A percentile compares a stretch with the other conserved stretches of the same genome.
These are phyloP conservation scores for Pseudomyrmex pallidus DNA, from an alignment of 1,140 invertebrate species.

Conservation along the genomic window DNA sequence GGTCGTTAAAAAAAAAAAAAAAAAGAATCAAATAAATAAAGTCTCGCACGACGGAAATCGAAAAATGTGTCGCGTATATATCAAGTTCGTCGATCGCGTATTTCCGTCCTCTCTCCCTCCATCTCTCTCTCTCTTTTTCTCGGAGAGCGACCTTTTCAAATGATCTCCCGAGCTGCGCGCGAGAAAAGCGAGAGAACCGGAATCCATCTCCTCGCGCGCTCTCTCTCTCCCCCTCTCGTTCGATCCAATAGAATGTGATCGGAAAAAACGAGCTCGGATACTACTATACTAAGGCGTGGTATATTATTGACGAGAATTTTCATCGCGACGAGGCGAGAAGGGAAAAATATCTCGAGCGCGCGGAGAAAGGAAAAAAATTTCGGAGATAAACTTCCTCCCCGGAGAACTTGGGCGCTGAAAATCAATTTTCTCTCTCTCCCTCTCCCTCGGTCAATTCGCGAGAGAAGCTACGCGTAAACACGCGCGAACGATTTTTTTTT, in stretches of 20 bases:
- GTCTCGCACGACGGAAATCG: too few species aligned
- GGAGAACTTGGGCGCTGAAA: background rate
- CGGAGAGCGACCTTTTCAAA: constrained; percentile 43
- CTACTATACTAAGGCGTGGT: background rate
- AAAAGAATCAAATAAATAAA: too few species aligned
- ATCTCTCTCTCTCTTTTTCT: background rate
- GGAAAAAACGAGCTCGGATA: constrained; percentile 22
- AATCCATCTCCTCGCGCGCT: constrained; percentile 38
- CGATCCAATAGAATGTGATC: constrained; percentile 53
- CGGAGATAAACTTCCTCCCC: background rate
- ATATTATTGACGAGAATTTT: constrained; percentile 60
- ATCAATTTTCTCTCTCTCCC: background rate
- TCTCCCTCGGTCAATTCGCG: too few species aligned
- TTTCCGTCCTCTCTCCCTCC: background rate
- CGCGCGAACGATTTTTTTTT: too few species aligned
- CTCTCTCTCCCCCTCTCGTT: constrained; percentile 22
- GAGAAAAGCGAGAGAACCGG: background rate
- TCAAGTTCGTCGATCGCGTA: background rate
- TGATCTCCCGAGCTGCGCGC: constrained; percentile 25
- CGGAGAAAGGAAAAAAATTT: background rate
- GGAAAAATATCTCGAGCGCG: background rate
- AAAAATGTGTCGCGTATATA: background rate
- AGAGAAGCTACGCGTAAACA: too few species aligned
- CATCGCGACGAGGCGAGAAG: constrained; percentile 3
- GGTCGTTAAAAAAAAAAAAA: too few species aligned